Evolutionary conservation across 2,797 vertebrate species (phyloP).

Genomic region (Sebastes hubbsi): DNA sequence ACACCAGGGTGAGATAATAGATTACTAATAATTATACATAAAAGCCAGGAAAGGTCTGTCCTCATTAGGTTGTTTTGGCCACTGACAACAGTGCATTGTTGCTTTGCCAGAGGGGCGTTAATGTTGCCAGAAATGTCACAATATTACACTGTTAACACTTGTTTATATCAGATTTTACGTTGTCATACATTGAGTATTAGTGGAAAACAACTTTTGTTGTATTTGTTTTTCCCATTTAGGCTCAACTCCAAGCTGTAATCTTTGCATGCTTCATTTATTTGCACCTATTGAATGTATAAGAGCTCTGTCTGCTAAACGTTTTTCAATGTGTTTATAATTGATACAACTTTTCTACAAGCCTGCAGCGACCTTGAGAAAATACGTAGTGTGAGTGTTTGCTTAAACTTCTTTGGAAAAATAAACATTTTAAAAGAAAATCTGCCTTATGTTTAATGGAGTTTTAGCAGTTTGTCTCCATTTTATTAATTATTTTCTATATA

Average conservation of each 20-base stretch:
- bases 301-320: background rate
- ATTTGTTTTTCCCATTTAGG: background rate
- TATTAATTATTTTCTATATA: background rate
- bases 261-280: background rate
- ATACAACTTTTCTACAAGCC: background rate
- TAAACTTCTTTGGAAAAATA: background rate
- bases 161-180: background rate
- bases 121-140: constrained; percentile 5
- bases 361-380: background rate
- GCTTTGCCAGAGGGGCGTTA: background rate
- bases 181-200: background rate
- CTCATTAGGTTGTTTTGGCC: constrained; percentile 13
- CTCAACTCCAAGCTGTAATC: background rate
- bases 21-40: background rate
- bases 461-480: background rate
- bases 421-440: background rate
- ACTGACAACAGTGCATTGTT: constrained; percentile 1
- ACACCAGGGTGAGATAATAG: background rate
- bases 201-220: background rate
- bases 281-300: background rate
- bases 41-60: constrained; percentile 5
- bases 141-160: background rate
- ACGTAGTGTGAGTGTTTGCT: background rate
- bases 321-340: background rate
- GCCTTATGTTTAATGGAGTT: background rate